Percentiles rank a stretch among this genome's conserved stretches.
These are phyloP conservation scores for Archips xylosteana DNA, from an alignment of 2,888 invertebrate genomes.

Conservation along the genomic window DNA sequence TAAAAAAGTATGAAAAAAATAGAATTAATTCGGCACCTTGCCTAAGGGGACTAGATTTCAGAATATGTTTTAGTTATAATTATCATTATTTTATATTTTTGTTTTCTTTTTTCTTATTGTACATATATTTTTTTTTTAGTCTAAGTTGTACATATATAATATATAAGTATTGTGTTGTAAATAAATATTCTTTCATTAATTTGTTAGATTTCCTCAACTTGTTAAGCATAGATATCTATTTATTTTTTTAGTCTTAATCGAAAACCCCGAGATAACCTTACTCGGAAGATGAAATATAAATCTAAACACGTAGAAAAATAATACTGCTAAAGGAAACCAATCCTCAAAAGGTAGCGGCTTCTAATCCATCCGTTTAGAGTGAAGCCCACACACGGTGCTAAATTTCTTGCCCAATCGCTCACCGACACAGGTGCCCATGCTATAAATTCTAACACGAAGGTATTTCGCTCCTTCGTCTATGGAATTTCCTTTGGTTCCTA, in stretches of 20 bases:
- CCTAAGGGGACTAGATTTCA: too few species aligned
- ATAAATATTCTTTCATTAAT: too few species aligned
- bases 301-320: conserved; percentile 31
- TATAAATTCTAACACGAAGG: conserved; percentile 36
- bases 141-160: too few species aligned
- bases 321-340: conserved; percentile 22
- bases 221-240: too few species aligned
- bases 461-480: conserved; percentile 28
- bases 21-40: too few species aligned
- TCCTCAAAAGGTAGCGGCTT: conserved; percentile 28
- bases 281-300: conserved; percentile 3
- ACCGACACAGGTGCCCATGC: conserved; percentile 30
- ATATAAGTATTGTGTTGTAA: too few species aligned
- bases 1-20: not conserved
- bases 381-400: conserved; percentile 32
- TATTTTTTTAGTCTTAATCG: not conserved
- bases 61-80: too few species aligned
- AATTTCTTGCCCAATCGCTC: conserved; percentile 34
- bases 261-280: not conserved
- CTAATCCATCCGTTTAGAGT: conserved; percentile 35
- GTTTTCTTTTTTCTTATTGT: too few species aligned
- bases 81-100: too few species aligned
- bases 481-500: conserved; percentile 36
- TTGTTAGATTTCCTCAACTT: not conserved
- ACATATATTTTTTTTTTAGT: too few species aligned